These are phyloP conservation scores for Platynereis dumerilii DNA, from an alignment of 2,888 invertebrate genomes.

Conservation along the genomic window DNA sequence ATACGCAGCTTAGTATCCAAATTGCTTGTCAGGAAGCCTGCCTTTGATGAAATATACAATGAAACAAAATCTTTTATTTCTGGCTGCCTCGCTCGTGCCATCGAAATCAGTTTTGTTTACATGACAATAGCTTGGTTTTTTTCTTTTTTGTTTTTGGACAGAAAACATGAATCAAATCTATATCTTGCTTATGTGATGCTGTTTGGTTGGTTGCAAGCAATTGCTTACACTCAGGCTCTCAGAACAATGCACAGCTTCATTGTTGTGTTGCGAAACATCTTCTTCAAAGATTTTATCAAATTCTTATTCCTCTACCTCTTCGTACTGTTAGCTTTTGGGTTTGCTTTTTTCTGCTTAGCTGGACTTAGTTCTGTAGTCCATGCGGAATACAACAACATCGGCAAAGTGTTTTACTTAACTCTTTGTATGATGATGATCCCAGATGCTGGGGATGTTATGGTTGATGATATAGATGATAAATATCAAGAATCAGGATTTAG, in stretches of 20 bases:
- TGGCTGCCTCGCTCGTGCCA: not conserved
- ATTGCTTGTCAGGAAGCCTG: not conserved
- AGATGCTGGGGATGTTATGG: conserved; percentile 43
- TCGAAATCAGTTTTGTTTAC: conserved; percentile 38
- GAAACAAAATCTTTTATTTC: not conserved
- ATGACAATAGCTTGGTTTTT: conserved; percentile 48
- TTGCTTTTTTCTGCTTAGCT: conserved; percentile 49
- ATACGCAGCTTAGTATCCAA: not conserved
- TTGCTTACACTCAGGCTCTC: conserved; percentile 53
- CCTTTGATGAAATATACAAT: not conserved
- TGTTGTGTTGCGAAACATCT: conserved; percentile 53
- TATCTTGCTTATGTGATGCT: conserved; percentile 48
- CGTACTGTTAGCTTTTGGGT: conserved; percentile 52
- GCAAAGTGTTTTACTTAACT: conserved; percentile 47
- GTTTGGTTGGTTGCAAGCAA: conserved; percentile 51
- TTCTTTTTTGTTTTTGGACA: conserved; percentile 37
- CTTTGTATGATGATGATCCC: conserved; percentile 57
- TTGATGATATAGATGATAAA: conserved; percentile 30
- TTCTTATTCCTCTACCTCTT: conserved; percentile 53
- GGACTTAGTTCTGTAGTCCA: conserved; percentile 40
- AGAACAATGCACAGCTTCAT: conserved; percentile 53
- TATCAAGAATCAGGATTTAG: not conserved
- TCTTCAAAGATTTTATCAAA: conserved; percentile 48
- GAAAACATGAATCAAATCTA: conserved; percentile 48
- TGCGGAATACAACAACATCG: conserved; percentile 38